Evolutionary conservation across 2,888 invertebrate species (phyloP), one percentile per base, ranked within the genome.

Genomic region (Eulithis prunata): DNA sequence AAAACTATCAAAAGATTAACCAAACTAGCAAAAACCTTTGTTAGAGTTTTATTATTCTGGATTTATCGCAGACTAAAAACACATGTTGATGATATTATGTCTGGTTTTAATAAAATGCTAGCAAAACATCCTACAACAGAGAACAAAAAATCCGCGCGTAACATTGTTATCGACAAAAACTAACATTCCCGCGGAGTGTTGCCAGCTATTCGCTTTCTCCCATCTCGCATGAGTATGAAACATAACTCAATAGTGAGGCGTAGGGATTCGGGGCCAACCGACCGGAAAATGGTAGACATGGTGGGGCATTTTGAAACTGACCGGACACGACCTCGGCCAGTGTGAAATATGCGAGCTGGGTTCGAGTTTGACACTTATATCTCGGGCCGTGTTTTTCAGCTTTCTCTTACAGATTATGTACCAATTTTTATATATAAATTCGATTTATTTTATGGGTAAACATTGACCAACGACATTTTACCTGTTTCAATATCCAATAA

Each of bases 231-330:
- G 75, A 80, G 79, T 88, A 87, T 88, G 84, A 85, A 87, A 85
- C 84, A 89, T 89, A 90, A 89, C 87, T 90, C 87, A 88, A 88
- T 88, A 88, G 86, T 80, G 75, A 80, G 82, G 80, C 80, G 83
- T 72, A 80, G 86, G 86, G 87, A 87, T 86, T 84, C 82, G 80
- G 78, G 78, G 76, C 83, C 89, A 87, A 79, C 87, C 84, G 85
- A 85, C 85, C 87, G 90, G 88, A 84, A 89, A 91, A 92, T 91
- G 86, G 86, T 82, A 85, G 88, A 85, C 88, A 84, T 82, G 81
- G 83, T 86, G 86, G 84, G 85, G 84, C 80, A 87, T 88, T 89
- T 88, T 86, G 88, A 81, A 85, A 89, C 82, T 90, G 91, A 89
- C 90, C 88, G 89, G 86, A 76, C 84, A 78, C 75, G 75, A 72